Evolutionary conservation across 2,797 vertebrate species (phyloP), one percentile per base, ranked within the genome.

Genomic region (Eurystomus glaucurus): DNA sequence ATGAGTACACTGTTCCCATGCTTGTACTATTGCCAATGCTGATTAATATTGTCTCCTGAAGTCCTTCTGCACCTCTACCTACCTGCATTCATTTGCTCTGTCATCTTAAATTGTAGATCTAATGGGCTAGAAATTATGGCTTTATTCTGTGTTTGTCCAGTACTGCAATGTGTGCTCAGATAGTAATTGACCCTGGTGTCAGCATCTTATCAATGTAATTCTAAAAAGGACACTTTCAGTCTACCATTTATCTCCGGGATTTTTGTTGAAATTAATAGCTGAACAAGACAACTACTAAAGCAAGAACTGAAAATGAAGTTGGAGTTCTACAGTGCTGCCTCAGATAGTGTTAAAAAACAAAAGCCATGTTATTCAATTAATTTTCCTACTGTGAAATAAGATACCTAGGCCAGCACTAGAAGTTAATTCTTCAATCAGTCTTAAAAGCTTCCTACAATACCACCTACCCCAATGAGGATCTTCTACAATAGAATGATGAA

Each of bases 231-330:
- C 39, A 66, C 39, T 84, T 86, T 75, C 54, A 45, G n/a, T 60
- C 43, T 35, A 86, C 26, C 29, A 35, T 14, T 43, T 65, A 51
- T 72, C 65, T 79, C 35, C 15, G 31, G 69, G 35, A 57, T 4
- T 75, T 85, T 81, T 86, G 29, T 65, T 90, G 51, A 90, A 95
- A 93, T 93, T 86, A 84, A 84, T 74, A 86, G 45, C 35, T 74
- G 55, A 93, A 31, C 1, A 28, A 76, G 72, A 84, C 29, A 93
- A 45, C 78, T 72, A 23, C 69, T 55, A 66, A 90, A 87, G 54
- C 23, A 62, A 69, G 50, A 79, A 66, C 15, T 70, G 39, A 81
- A 90, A 94, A 82, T 33, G 43, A 26, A 86, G 19, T 48, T 41
- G 20, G 26, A 57, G 22, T 48, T 94, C 70, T 78, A 33, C 55